phyloP scores from a whole-genome alignment of 2,888 invertebrate genomes.

The Volucella inflata region DNA sequence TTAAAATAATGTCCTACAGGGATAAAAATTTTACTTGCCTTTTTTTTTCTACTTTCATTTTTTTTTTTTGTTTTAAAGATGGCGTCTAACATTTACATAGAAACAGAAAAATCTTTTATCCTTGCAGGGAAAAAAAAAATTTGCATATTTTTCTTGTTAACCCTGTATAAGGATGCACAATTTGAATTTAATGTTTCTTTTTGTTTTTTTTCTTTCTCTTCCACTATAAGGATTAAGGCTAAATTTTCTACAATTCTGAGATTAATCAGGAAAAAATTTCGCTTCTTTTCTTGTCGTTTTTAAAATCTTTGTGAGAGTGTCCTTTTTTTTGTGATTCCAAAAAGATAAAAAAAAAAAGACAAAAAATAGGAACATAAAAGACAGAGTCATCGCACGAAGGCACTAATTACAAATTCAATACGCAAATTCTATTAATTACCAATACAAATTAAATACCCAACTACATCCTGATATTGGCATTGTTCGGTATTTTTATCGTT shows the following conservation, averaged over 20 bases:
- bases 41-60: conserved; percentile 34
- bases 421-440: conserved; percentile 83
- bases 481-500: conserved; percentile 53
- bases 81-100: conserved; percentile 40
- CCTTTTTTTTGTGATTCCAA: conserved; percentile 19
- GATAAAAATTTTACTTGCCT: conserved; percentile 80
- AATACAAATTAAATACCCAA: conserved; percentile 79
- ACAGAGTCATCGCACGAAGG: conserved; percentile 29
- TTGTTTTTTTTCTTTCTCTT: conserved; percentile 13
- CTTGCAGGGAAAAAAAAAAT: conserved; percentile 75
- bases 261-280: conserved; percentile 66
- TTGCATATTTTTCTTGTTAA: conserved; percentile 81
- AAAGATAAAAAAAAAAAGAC: background rate
- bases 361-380: conserved; percentile 1
- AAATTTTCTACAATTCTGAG: conserved; percentile 63
- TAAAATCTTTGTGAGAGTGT: background rate
- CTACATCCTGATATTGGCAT: conserved; percentile 70
- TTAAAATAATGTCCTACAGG: conserved; percentile 83
- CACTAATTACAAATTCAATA: conserved; percentile 82
- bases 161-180: conserved; percentile 76
- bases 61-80: conserved; percentile 45
- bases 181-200: conserved; percentile 47
- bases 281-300: conserved; percentile 23
- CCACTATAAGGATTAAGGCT: conserved; percentile 68
- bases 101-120: conserved; percentile 46